These are phyloP conservation scores for Dynastes hyllus DNA, from an alignment of 2,888 invertebrate species.

Conservation along the genomic window DNA sequence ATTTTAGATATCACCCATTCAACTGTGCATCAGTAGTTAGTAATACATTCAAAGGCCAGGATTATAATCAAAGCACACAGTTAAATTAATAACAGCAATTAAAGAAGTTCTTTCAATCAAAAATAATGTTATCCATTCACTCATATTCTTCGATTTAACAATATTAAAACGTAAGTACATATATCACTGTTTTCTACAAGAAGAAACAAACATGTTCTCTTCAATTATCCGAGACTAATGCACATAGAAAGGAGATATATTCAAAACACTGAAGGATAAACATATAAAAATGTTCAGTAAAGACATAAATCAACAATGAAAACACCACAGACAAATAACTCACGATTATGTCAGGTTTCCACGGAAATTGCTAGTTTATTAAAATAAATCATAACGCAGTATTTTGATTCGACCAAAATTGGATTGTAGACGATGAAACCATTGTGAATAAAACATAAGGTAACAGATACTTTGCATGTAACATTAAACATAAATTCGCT, in stretches of 20 bases:
- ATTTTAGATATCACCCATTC: constrained; percentile 31
- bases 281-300: constrained; percentile 52
- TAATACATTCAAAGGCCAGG: constrained; percentile 11
- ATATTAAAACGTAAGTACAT: no score
- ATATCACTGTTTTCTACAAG: constrained; percentile 1
- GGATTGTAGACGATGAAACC: constrained; percentile 13
- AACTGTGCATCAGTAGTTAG: constrained; percentile 8
- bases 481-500: no score
- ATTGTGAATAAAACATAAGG: constrained; percentile 26
- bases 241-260: constrained; percentile 40
- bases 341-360: constrained; percentile 69
- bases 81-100: background rate
- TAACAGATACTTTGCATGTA: constrained; percentile 3
- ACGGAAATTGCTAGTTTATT: constrained; percentile 67
- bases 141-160: background rate
- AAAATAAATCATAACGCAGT: constrained; percentile 67
- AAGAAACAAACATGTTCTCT: background rate
- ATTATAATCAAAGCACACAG: background rate
- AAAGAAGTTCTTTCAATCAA: background rate
- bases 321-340: constrained; percentile 68
- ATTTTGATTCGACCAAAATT: constrained; percentile 54
- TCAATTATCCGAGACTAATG: constrained; percentile 1
- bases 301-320: constrained; percentile 59
- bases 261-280: constrained; percentile 54
- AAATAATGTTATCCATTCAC: background rate